Evolutionary conservation across 2,888 invertebrate species (phyloP).

Genomic region (Trachelus troglodyta): DNA sequence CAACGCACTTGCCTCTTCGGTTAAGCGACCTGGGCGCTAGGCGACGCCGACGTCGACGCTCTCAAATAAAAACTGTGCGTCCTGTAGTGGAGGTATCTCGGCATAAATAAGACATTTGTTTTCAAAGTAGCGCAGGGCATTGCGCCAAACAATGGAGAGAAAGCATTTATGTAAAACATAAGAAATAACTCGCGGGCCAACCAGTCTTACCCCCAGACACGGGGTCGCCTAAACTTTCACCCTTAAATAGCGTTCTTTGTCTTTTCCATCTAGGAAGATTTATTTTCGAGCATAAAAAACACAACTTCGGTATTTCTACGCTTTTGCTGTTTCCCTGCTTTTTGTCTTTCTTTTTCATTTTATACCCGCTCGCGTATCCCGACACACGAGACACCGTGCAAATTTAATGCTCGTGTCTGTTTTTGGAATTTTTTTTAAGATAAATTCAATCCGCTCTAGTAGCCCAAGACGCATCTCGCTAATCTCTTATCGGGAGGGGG

Average conservation of each 20-base stretch:
- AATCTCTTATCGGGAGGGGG: no score
- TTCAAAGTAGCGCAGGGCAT: conserved; percentile 20
- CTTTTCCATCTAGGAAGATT: conserved; percentile 21
- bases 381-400: no score
- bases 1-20: background rate
- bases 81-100: conserved; percentile 6
- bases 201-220: conserved; percentile 20
- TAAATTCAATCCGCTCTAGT: background rate
- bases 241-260: conserved; percentile 26
- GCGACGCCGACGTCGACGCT: background rate
- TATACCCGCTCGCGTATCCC: background rate
- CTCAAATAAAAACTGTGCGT: background rate
- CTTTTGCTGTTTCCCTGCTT: background rate
- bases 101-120: conserved; percentile 25
- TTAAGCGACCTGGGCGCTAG: background rate
- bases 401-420: no score
- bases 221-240: conserved; percentile 26
- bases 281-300: conserved; percentile 20
- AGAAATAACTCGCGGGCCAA: conserved; percentile 22
- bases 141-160: conserved; percentile 22
- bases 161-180: conserved; percentile 24
- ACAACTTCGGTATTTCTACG: conserved; percentile 18
- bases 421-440: background rate
- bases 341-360: background rate
- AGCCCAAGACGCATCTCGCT: no score